Evolutionary conservation across 1,140 invertebrate species (phyloP).

Genomic region (Dysdera silvatica): DNA sequence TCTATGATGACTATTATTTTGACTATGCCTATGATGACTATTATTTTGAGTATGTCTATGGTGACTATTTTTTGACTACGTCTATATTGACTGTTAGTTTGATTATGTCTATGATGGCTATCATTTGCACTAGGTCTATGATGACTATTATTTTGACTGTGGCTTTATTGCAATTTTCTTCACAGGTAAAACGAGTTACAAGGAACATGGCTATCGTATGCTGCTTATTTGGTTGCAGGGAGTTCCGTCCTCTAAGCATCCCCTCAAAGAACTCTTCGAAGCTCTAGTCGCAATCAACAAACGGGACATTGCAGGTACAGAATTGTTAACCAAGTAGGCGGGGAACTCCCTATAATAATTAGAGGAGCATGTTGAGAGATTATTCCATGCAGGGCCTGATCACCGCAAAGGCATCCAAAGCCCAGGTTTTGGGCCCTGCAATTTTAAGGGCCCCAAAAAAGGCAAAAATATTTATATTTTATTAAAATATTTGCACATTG

Average conservation of each 20-base stretch:
- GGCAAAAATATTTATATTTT: background rate
- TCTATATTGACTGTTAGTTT: too few relatives aligned
- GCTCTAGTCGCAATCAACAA: conserved; percentile 54
- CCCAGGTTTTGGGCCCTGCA: background rate
- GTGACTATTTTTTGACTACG: too few relatives aligned
- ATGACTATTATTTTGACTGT: background rate
- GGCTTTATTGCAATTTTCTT: background rate
- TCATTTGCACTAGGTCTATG: too few relatives aligned
- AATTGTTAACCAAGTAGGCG: background rate
- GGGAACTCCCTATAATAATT: background rate
- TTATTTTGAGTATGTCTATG: too few relatives aligned
- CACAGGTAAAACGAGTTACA: conserved; percentile 60
- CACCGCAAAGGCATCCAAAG: too few relatives aligned
- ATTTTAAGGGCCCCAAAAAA: background rate
- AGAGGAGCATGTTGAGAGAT: background rate
- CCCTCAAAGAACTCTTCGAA: conserved; percentile 58
- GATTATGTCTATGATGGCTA: too few relatives aligned
- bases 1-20: too few relatives aligned
- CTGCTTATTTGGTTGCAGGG: conserved; percentile 62
- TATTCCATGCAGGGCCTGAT: too few relatives aligned
- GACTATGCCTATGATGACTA: too few relatives aligned
- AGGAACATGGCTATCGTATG: conserved; percentile 63
- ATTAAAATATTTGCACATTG: background rate
- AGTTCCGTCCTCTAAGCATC: conserved; percentile 53
- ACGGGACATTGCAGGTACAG: conserved; percentile 53